Base-by-base conservation (phyloP, 2,113 vertebrate species). In the Chrysochloris asiatica region DNA sequence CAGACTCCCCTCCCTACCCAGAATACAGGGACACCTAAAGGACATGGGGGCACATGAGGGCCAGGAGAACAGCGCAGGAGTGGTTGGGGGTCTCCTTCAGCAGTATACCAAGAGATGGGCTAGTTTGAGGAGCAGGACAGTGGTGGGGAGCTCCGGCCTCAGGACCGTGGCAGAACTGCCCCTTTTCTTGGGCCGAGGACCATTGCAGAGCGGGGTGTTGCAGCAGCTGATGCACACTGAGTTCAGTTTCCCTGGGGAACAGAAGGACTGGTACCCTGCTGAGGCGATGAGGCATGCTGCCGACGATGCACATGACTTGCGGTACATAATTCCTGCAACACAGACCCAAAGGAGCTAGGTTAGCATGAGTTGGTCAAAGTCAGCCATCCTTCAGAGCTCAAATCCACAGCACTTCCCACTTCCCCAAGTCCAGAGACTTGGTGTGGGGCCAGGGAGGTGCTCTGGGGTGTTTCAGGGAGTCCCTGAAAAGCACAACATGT, bases 191-290 rank as follows among this genome's bases (percentile, higher is more conserved):
- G 98, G 98, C 63, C 98, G 97, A 19, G 99, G 99, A 72, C 99
- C 99, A 0, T 99, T 99, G 98, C 99, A 99, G 92, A 99, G 99
- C 0, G 99, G 98, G 0, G 99, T 99, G 98, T 98, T 99, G 96
- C 99, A 99, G 98, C 99, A 99, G 97, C 98, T 99, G 98, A 99
- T 99, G 93, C 99, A 99, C 43, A 99, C 99, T 0, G 99, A 99
- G 98, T 99, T 99, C 93, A 99, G 97, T 97, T 98, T 98, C 92
- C 99, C 99, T 0, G 98, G 98, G 3, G 99, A 99, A 94, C 99
- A 99, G 96, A 99, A 99, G 98, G 99, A 99, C 97, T 99, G 99
- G 98, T 99, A 99, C 33, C 99, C 99, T 0, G 99, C 99, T 0
- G 99, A 99, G 95, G 99, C 98, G 26, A 99, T 99, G 96, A 99